A percentile compares a stretch with the other conserved stretches of the same genome.
phyloP scores from a whole-genome alignment of 2,888 invertebrate genomes.

The Serrognathus titanus region DNA sequence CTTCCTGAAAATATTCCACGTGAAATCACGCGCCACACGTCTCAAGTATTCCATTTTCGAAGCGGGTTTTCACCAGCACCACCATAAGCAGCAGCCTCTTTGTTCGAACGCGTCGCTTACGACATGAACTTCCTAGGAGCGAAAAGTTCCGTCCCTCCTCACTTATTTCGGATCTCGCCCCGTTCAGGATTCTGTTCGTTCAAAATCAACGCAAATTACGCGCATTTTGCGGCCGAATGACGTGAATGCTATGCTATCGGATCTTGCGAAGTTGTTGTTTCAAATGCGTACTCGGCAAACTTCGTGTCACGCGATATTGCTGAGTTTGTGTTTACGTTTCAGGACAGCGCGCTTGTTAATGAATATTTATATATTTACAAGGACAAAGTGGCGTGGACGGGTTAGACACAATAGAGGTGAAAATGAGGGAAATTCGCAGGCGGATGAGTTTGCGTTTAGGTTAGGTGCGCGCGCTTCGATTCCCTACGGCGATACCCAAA shows the following conservation, averaged over 20 bases:
- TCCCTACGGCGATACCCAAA: no score
- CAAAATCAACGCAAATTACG: constrained; percentile 19
- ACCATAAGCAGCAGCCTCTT: background rate
- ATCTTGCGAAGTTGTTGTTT: constrained; percentile 21
- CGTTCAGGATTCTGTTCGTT: constrained; percentile 10
- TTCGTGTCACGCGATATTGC: constrained; percentile 20
- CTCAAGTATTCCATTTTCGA: constrained; percentile 11
- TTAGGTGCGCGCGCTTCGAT: no score
- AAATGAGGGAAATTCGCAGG: no score
- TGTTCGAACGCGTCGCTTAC: background rate
- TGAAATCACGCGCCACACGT: constrained; percentile 4
- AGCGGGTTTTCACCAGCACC: background rate
- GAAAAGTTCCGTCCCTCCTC: background rate
- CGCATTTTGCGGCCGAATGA: constrained; percentile 19
- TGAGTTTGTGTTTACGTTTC: no score
- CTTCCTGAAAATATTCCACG: constrained; percentile 1
- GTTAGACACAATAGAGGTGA: no score
- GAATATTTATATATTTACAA: no score
- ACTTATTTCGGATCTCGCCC: constrained; percentile 2
- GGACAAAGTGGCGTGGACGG: no score
- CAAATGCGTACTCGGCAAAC: constrained; percentile 25
- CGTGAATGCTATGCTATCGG: constrained; percentile 13
- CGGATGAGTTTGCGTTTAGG: no score
- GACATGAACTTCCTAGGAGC: background rate
- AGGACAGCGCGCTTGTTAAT: no score